Conservation (phyloP, 2,113 vertebrate genomes). For the Montifringilla adamsi region DNA sequence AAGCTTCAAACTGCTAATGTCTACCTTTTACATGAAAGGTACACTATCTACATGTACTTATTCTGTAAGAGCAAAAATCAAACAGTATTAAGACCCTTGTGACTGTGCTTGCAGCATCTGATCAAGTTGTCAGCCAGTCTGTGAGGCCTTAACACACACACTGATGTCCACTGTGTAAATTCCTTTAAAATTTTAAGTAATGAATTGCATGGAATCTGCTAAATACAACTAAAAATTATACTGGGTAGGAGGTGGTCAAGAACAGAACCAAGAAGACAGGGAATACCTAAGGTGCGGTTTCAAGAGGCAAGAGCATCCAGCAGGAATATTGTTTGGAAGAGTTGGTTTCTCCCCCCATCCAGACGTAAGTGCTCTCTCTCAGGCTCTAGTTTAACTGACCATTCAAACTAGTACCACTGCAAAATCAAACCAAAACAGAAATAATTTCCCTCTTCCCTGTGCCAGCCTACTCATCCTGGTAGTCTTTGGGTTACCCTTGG, state of each 20-base stretch:
- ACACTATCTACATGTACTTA: not conserved
- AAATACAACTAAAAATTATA: not conserved
- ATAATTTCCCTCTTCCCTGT: not conserved
- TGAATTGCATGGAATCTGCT: not conserved
- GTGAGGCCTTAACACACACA: not conserved
- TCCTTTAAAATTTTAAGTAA: not conserved
- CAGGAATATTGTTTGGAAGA: not conserved
- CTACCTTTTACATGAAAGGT: not conserved
- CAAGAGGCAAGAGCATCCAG: not conserved
- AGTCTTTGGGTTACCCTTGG: not conserved
- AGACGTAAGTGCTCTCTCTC: not conserved
- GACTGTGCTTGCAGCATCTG: not conserved
- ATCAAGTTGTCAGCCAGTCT: not conserved
- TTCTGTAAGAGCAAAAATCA: not conserved
- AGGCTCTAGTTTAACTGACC: not conserved
- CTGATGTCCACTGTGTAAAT: not conserved
- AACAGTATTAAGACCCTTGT: not conserved
- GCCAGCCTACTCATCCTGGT: not conserved
- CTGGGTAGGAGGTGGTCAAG: not conserved
- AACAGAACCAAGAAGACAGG: not conserved
- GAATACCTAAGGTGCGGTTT: not conserved
- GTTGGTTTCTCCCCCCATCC: not conserved
- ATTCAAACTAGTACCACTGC: not conserved
- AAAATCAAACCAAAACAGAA: not conserved
- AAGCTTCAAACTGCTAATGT: not conserved